These are phyloP conservation scores for Cephus rjabovi DNA, from an alignment of 2,888 invertebrate genomes.

Conservation along the genomic window DNA sequence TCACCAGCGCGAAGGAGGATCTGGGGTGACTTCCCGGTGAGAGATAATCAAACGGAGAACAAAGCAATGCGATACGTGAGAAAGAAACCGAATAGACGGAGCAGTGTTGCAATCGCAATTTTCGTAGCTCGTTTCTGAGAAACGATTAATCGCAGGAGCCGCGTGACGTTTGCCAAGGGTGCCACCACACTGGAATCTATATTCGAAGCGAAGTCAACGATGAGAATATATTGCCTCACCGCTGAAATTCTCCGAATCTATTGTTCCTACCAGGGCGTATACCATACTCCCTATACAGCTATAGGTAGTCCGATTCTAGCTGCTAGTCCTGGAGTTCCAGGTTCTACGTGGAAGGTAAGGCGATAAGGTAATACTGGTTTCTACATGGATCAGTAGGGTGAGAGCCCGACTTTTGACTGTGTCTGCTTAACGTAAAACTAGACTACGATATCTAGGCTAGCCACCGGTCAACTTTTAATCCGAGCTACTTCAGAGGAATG, in stretches of 20 bases:
- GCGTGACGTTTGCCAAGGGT: background rate
- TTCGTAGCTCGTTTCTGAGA: background rate
- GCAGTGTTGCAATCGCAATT: background rate
- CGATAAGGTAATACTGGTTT: constrained; percentile 12
- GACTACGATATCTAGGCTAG: constrained; percentile 37
- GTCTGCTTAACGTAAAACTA: constrained; percentile 13
- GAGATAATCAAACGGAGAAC: background rate
- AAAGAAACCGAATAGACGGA: background rate
- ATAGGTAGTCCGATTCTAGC: background rate
- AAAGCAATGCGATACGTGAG: background rate
- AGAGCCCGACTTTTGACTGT: background rate
- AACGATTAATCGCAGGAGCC: background rate
- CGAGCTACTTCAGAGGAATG: constrained; percentile 35
- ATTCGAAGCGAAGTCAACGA: background rate
- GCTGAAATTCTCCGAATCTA: background rate
- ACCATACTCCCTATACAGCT: background rate
- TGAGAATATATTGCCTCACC: background rate
- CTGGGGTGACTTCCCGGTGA: background rate
- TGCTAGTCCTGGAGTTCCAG: background rate
- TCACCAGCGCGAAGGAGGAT: background rate
- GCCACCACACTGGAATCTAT: background rate
- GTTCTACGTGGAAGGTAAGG: background rate
- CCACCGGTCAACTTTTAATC: constrained; percentile 36
- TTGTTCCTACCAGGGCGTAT: background rate
- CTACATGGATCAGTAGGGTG: background rate